phyloP scores from a whole-genome alignment of 2,888 invertebrate genomes.

The Melanophora roralis region DNA sequence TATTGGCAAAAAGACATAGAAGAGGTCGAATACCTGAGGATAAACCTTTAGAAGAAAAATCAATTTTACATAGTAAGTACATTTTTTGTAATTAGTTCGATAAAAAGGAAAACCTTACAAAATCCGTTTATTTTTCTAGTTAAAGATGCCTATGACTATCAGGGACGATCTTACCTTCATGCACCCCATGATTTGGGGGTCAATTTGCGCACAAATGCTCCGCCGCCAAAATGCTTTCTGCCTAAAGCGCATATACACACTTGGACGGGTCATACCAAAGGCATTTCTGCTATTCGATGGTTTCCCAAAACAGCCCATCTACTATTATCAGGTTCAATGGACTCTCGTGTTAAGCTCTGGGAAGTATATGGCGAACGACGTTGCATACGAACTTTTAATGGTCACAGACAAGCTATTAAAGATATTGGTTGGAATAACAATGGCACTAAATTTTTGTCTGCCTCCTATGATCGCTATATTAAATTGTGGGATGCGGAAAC shows the following conservation, averaged over 20 bases:
- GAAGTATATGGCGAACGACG: conserved; percentile 97
- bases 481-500: conserved; percentile 99
- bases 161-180: conserved; percentile 95
- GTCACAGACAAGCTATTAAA: conserved; percentile 97
- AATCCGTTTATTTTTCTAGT: too few species aligned
- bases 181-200: conserved; percentile 95
- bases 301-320: conserved; percentile 96
- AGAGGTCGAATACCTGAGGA: conserved; percentile 91
- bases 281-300: conserved; percentile 96
- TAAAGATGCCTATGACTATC: conserved; percentile 95
- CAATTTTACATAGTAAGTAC: conserved; percentile 90
- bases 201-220: conserved; percentile 89
- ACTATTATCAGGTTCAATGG: conserved; percentile 97
- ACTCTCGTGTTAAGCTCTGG: conserved; percentile 98
- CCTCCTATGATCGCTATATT: conserved; percentile 97
- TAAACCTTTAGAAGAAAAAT: conserved; percentile 95
- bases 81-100: too few species aligned
- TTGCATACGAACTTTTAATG: conserved; percentile 95
- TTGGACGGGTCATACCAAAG: conserved; percentile 98
- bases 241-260: conserved; percentile 97
- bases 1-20: conserved; percentile 93
- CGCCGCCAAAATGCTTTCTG: conserved; percentile 96
- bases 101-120: too few species aligned
- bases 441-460: conserved; percentile 95
- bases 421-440: conserved; percentile 97